Percentiles rank a stretch among this genome's conserved stretches.
These are phyloP conservation scores for Chaetorhynchus papuensis DNA, from an alignment of 2,113 vertebrate species.

Conservation along the genomic window DNA sequence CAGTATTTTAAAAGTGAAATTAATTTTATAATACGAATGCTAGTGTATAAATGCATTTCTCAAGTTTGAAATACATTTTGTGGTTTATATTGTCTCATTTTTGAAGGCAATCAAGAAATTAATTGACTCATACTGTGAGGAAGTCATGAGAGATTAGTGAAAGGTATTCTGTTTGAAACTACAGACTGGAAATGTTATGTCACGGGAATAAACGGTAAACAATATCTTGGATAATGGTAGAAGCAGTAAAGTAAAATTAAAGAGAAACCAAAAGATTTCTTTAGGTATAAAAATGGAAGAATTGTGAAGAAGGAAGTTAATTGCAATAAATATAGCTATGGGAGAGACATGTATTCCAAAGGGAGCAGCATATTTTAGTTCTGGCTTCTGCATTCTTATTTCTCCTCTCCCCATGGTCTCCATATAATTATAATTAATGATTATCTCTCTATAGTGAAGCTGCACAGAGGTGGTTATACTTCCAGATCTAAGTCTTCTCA, in stretches of 20 bases:
- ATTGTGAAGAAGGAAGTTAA: slow-evolving; percentile 49
- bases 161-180: not conserved
- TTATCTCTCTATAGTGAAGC: not conserved
- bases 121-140: not conserved
- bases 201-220: not conserved
- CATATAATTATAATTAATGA: slow-evolving; percentile 26
- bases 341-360: slow-evolving; percentile 1
- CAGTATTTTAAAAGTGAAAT: not conserved
- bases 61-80: slow-evolving; percentile 17
- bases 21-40: not conserved
- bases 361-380: slow-evolving; percentile 17
- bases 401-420: slow-evolving; percentile 3
- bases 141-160: not conserved
- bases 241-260: not conserved
- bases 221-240: not conserved
- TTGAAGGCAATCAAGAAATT: not conserved
- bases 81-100: slow-evolving; percentile 4
- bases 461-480: not conserved
- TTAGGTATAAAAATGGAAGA: slow-evolving; percentile 38
- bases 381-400: not conserved
- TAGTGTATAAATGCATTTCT: slow-evolving; percentile 6
- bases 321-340: slow-evolving; percentile 53
- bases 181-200: not conserved
- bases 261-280: not conserved
- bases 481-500: slow-evolving; percentile 3